Base-by-base conservation (phyloP, 2,888 invertebrate genomes). In the Phania funesta region DNA sequence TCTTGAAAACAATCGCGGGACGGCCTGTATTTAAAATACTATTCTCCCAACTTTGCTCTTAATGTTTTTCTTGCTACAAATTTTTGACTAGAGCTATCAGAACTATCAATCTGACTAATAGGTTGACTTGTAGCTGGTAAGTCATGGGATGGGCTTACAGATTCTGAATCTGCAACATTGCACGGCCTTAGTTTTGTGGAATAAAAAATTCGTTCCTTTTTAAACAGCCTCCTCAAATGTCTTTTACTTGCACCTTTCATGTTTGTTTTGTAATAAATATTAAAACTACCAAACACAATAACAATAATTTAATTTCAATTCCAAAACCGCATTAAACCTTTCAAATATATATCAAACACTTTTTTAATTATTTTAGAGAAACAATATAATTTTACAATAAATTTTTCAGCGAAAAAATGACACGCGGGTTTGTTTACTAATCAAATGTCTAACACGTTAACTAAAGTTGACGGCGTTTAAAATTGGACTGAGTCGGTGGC, bases 1-100 rank as follows among this genome's bases (percentile, higher is more conserved):
- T 62, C 58, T 73, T 60, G 58, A 60, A 71, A 71, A 13, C n/a
- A 41, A 22, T 54, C 18, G 18, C 70, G 22, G 48, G 48, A 48
- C 5, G 48, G 46, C 22, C 22, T 48, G 48, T 48, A 22, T 48
- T 48, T 54, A 29, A 68, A 24, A 68, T 35, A 41, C 54, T 38
- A 68, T 24, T 60, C 18, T 13, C 32, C 22, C 7, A 73, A 8
- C 48, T 73, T 71, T 35, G 26, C 18, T 35, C 24, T 73, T 35
- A 60, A 73, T 48, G 58, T 35, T 56, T 35, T 56, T 56, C 60
- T 22, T 22, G 0, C 13, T 3, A 41, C 60, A 41, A 3, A 38
- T 1, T 24, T 26, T 22, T 35, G 20, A 50, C n/a, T 32, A 50
- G 20, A 35, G 18, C 32, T 24, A 58, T 60, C 26, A 44, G 3